Percentiles rank a stretch among this genome's conserved stretches.
Evolutionary conservation across 2,113 vertebrate species (phyloP).

Genomic region (Halichoerus grypus): DNA sequence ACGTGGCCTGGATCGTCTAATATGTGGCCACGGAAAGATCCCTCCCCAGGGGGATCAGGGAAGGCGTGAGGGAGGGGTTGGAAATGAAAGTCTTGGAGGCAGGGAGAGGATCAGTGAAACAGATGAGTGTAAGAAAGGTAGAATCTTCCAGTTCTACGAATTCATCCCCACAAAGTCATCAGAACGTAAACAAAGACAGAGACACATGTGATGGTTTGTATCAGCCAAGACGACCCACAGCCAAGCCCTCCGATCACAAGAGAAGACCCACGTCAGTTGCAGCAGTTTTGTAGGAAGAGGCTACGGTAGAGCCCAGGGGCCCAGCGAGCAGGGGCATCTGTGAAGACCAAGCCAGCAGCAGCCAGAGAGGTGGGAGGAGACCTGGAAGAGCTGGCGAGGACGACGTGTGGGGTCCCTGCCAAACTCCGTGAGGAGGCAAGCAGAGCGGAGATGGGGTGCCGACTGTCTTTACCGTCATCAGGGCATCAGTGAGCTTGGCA

Average conservation of each 20-base stretch:
- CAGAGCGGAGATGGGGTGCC: rapidly evolving
- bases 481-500: rapidly evolving
- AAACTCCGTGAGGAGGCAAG: background rate
- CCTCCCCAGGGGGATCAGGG: no score
- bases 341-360: rapidly evolving
- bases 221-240: rapidly evolving
- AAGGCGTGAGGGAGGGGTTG: background rate
- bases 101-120: rapidly evolving
- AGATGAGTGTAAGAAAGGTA: rapidly evolving
- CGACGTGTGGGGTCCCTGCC: background rate
- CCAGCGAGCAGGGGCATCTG: rapidly evolving
- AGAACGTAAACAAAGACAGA: rapidly evolving
- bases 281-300: background rate
- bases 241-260: rapidly evolving
- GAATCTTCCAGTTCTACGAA: background rate
- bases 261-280: rapidly evolving
- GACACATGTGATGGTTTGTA: rapidly evolving
- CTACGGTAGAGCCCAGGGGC: rapidly evolving
- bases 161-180: background rate
- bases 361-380: background rate
- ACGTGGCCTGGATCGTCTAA: background rate
- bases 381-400: no score
- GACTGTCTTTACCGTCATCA: rapidly evolving
- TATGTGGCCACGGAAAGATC: rapidly evolving
- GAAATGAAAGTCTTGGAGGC: background rate